Evolutionary conservation across 2,797 vertebrate genomes (phyloP).

Genomic region (Coluber constrictor): DNA sequence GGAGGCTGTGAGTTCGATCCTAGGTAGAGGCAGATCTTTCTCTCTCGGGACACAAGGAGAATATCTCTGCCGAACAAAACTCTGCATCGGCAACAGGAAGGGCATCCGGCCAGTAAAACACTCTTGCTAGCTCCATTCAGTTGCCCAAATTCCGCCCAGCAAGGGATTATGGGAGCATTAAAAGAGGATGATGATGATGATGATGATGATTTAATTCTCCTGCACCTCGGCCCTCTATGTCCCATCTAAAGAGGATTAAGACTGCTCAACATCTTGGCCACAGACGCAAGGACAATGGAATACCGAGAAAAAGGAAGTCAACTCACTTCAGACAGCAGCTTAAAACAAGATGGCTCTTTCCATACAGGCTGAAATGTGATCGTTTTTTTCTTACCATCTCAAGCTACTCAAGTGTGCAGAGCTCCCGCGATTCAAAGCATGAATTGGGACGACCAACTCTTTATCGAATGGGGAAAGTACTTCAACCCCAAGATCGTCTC

Average conservation of each 20-base stretch:
- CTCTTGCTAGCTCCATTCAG: too few species aligned
- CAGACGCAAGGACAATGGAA: background rate
- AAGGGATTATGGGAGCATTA: too few species aligned
- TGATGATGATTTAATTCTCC: background rate
- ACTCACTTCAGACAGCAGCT: background rate
- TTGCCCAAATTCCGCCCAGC: too few species aligned
- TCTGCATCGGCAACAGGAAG: rapidly evolving
- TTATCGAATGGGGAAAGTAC: background rate
- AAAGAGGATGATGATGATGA: too few species aligned
- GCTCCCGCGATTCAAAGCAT: background rate
- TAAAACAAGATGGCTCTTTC: background rate
- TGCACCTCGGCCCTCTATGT: background rate
- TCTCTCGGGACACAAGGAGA: too few species aligned
- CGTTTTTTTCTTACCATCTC: background rate
- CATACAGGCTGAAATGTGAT: background rate
- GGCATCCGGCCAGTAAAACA: too few species aligned
- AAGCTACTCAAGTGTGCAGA: background rate
- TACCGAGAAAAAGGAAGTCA: too few species aligned
- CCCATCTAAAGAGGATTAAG: background rate
- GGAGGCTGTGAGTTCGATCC: too few species aligned
- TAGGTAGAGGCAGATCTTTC: too few species aligned
- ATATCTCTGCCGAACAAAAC: too few species aligned
- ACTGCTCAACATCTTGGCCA: background rate
- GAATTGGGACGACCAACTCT: too few species aligned
- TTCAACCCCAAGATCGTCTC: background rate